phyloP scores from a whole-genome alignment of 2,888 invertebrate species.

The Drosophila fulvimacula region DNA sequence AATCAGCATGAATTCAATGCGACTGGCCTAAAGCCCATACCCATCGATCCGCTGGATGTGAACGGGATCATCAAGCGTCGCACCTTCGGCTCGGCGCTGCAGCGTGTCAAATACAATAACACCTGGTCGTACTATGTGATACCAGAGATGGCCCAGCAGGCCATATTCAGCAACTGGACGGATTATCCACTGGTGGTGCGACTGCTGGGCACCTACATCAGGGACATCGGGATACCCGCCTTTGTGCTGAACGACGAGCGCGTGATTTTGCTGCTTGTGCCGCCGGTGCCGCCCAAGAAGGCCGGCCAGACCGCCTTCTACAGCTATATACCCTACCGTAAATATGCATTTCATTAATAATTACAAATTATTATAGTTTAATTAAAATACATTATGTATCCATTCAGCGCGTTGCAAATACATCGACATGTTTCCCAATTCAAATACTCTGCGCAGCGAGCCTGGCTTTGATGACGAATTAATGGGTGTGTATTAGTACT shows the following conservation, averaged over 20 bases:
- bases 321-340: constrained; percentile 80
- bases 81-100: constrained; percentile 78
- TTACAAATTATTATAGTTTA: background rate
- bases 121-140: constrained; percentile 82
- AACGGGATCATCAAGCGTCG: constrained; percentile 56
- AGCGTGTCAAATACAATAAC: constrained; percentile 77
- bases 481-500: constrained; percentile 85
- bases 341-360: constrained; percentile 30
- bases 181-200: constrained; percentile 78
- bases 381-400: background rate
- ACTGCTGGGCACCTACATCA: constrained; percentile 80
- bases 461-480: constrained; percentile 86
- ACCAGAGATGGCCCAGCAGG: constrained; percentile 81
- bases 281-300: constrained; percentile 82
- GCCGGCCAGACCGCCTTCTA: constrained; percentile 76
- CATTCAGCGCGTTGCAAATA: constrained; percentile 86
- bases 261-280: constrained; percentile 80
- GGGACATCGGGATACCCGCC: constrained; percentile 82
- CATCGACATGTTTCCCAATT: constrained; percentile 87
- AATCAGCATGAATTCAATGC: constrained; percentile 71
- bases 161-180: constrained; percentile 83
- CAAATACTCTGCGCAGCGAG: constrained; percentile 85
- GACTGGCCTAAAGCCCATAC: constrained; percentile 67
- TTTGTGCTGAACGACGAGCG: constrained; percentile 79
- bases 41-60: constrained; percentile 80